Base-by-base conservation (phyloP, 2,888 invertebrate genomes). In the Noctua comes region DNA sequence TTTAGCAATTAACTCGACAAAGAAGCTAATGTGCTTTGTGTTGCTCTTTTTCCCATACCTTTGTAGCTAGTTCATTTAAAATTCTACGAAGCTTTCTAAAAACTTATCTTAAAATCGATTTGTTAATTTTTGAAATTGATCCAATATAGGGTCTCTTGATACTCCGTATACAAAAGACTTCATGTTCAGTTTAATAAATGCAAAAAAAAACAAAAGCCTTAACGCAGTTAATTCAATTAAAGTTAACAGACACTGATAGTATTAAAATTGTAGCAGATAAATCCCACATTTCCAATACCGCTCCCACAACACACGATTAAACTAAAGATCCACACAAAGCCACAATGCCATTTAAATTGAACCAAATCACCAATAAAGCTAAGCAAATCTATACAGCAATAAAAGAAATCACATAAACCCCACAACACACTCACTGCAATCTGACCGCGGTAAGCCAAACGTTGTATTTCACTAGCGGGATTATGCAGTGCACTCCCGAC, bases 401-500 rank as follows among this genome's bases (percentile, higher is more conserved):
- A 84, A 86, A 90, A 90, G 88, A 87, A 91, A 91, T 89, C 88
- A 79, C 85, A 83, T 91, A 89, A 91, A 88, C 88, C 87, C 85
- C 69, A 82, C 86, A 88, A 86, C 90, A 90, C 81, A 84, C 72
- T 79, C 80, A 73, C 83, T 87, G 87, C 88, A 80, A 85, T 82
- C 80, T 83, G 81, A 76, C 78, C 82, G 86, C 82, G 85, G 86
- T 88, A 86, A 90, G 84, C 91, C 89, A 87, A 89, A 85, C 86
- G 89, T 86, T 90, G 88, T 91, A 91, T 91, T 88, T 91, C 84
- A 88, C 86, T 80, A 59, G 79, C 48, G 21, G 86, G 88, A 86
- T 88, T 87, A 88, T 86, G 80, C 73, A 84, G 84, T 87, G 88
- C 84, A 88, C 84, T 78, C 87, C 73, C 77, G 83, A 90, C 90